A percentile compares a stretch with the other conserved stretches of the same genome.
These are phyloP conservation scores for Apostichopus californicus DNA, from an alignment of 35 echinoderm and acorn worm genomes.

Conservation along the genomic window DNA sequence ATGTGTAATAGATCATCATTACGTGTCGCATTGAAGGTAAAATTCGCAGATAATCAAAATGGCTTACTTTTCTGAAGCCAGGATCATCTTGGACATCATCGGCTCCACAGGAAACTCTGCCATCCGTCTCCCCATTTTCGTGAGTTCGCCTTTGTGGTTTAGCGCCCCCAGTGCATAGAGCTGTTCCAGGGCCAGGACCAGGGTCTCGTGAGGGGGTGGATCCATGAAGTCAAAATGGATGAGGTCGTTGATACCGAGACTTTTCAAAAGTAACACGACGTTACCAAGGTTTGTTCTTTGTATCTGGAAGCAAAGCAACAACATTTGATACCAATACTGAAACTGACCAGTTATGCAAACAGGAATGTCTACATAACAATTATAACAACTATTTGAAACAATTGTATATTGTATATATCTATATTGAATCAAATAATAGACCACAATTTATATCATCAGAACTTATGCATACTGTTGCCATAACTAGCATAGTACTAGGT, in stretches of 20 bases:
- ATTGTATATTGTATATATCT: too few species aligned
- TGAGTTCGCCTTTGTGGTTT: constrained; percentile 96
- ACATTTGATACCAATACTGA: neutral
- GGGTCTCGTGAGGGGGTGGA: constrained; percentile 95
- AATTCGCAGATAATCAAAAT: neutral
- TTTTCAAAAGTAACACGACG: constrained; percentile 92
- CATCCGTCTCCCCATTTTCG: constrained; percentile 90
- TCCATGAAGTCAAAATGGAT: constrained; percentile 99
- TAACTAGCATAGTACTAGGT: too few species aligned
- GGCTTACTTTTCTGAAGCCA: constrained; percentile 95
- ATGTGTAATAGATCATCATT: too few species aligned
- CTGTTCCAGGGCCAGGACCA: constrained; percentile 94
- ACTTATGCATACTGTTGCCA: too few species aligned
- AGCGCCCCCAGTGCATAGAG: constrained; percentile 93
- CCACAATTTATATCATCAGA: too few species aligned
- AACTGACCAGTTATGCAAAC: neutral
- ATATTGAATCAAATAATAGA: too few species aligned
- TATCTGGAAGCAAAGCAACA: constrained; percentile 65
- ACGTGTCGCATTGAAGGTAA: neutral
- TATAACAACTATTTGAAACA: too few species aligned
- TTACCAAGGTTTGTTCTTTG: constrained; percentile 97
- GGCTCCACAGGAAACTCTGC: constrained; percentile 97
- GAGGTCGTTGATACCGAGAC: constrained; percentile 92
- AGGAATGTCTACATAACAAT: too few species aligned
- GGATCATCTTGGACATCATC: constrained; percentile 96